A percentile compares a stretch with the other conserved stretches of the same genome.
phyloP scores from a whole-genome alignment of 1,140 invertebrate genomes.

The Anoplolepis gracilipes region DNA sequence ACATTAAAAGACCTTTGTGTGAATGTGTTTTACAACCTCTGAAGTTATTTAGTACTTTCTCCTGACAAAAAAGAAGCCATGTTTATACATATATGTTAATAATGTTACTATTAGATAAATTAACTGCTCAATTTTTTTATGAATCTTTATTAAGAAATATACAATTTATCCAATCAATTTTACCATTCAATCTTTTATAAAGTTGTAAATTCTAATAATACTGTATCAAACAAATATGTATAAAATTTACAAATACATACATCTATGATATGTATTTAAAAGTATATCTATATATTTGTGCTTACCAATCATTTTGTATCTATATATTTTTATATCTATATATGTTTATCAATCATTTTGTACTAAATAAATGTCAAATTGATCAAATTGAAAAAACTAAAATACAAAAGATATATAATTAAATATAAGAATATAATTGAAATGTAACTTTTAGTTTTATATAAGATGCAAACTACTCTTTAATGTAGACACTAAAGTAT shows the following conservation, averaged over 20 bases:
- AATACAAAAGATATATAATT: no score
- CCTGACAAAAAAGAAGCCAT: conserved; percentile 8
- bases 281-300: background rate
- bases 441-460: background rate
- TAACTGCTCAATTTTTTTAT: conserved; percentile 45
- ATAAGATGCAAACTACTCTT: background rate
- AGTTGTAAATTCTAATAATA: conserved; percentile 36
- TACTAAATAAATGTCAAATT: background rate
- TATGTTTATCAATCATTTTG: background rate
- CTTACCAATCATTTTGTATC: background rate
- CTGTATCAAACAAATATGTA: background rate
- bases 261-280: conserved; percentile 1
- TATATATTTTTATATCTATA: no score
- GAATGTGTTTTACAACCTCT: conserved; percentile 1
- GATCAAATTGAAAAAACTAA: background rate
- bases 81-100: background rate
- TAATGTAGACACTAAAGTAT: background rate
- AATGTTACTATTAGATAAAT: background rate
- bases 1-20: background rate
- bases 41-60: conserved; percentile 9
- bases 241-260: conserved; percentile 19
- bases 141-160: conserved; percentile 21
- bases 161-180: conserved; percentile 13
- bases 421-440: background rate
- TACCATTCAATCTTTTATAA: conserved; percentile 3